Percentiles rank a stretch among this genome's conserved stretches.
phyloP scores from a whole-genome alignment of 2,888 invertebrate species.

The Orchestes rusci region DNA sequence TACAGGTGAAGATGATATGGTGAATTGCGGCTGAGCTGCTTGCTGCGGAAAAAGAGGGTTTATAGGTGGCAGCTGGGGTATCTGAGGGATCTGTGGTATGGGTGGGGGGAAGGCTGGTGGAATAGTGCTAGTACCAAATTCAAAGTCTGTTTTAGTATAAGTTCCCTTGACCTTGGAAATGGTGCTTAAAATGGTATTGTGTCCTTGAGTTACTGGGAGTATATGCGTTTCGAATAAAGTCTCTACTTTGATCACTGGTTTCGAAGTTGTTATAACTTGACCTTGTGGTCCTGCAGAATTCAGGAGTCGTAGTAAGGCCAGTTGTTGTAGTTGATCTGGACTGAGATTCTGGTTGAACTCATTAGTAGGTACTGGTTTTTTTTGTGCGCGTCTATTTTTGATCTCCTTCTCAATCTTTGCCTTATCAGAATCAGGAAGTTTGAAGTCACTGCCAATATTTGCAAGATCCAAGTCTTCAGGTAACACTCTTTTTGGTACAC shows the following conservation, averaged over 20 bases:
- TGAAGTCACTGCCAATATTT: constrained; percentile 64
- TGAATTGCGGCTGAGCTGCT: constrained; percentile 60
- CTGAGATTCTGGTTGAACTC: constrained; percentile 17
- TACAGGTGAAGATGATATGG: constrained; percentile 72
- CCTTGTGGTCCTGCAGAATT: constrained; percentile 62
- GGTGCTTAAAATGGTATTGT: constrained; percentile 68
- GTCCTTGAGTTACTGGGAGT: constrained; percentile 69
- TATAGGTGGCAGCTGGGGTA: constrained; percentile 40
- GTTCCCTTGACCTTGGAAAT: constrained; percentile 71
- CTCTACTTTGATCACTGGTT: constrained; percentile 66
- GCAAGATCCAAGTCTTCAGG: constrained; percentile 64
- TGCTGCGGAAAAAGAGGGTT: constrained; percentile 49
- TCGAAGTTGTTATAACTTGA: constrained; percentile 70
- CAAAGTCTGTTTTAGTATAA: constrained; percentile 71
- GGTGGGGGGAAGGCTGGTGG: constrained; percentile 46
- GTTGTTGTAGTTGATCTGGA: constrained; percentile 36
- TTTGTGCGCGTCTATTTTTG: constrained; percentile 9
- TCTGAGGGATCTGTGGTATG: constrained; percentile 25
- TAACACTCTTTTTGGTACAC: constrained; percentile 47
- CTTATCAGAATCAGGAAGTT: constrained; percentile 63
- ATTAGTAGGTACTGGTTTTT: constrained; percentile 4
- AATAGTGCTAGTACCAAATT: constrained; percentile 67
- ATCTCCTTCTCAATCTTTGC: constrained; percentile 34
- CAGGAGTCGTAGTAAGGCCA: constrained; percentile 54
- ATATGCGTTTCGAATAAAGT: constrained; percentile 78